Evolutionary conservation across 1,140 invertebrate species (phyloP).

Genomic region (Diabrotica undecimpunctata): DNA sequence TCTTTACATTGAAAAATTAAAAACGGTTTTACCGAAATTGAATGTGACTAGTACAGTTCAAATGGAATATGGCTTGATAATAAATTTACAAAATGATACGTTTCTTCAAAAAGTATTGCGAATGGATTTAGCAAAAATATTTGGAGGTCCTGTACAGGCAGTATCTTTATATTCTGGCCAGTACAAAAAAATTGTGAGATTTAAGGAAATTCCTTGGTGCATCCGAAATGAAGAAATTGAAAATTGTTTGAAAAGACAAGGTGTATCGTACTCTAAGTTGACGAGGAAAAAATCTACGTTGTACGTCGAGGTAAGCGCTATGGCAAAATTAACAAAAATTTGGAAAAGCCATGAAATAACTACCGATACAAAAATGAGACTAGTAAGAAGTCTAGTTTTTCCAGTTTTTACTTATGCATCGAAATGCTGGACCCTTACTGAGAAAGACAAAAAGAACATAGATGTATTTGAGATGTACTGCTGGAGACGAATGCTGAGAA

Average conservation of each 20-base stretch:
- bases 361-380: no score
- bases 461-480: no score
- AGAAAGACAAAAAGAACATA: no score
- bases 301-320: no score
- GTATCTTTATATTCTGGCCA: conserved; percentile 15
- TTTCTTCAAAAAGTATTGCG: conserved; percentile 12
- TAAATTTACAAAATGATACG: conserved; percentile 9
- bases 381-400: no score
- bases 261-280: conserved; percentile 16
- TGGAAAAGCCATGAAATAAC: no score
- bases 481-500: no score
- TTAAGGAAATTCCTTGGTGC: conserved; percentile 32
- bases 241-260: conserved; percentile 22
- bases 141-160: conserved; percentile 15
- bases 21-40: conserved; percentile 14
- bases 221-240: conserved; percentile 26
- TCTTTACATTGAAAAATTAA: conserved; percentile 1
- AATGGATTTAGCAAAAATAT: conserved; percentile 13
- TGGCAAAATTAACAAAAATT: no score
- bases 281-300: conserved; percentile 17
- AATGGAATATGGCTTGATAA: conserved; percentile 13
- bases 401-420: no score
- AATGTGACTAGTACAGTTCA: conserved; percentile 10
- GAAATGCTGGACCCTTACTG: no score
- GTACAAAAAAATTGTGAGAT: conserved; percentile 19